Evolutionary conservation across 1,140 invertebrate species (phyloP).

Genomic region (Glossosoma conforme): DNA sequence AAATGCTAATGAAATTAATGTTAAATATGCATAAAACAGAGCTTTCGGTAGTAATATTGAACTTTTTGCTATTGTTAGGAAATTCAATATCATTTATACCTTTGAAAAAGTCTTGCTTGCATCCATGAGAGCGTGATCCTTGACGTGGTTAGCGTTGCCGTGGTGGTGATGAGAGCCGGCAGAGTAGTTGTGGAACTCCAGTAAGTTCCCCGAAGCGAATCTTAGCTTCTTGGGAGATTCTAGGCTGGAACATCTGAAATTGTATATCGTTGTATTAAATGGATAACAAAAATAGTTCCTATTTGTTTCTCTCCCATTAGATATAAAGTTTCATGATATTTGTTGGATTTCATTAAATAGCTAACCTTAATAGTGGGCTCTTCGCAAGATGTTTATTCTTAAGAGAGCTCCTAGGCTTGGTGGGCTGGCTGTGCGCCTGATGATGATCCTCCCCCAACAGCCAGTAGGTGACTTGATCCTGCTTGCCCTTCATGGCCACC

Average conservation of each 20-base stretch:
- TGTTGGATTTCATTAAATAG: not conserved
- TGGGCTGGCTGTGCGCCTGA: slow-evolving; percentile 60
- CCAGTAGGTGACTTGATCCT: slow-evolving; percentile 83
- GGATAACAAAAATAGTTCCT: too few species aligned
- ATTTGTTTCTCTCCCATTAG: too few species aligned
- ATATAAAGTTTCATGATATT: too few species aligned
- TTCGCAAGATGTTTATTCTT: slow-evolving; percentile 51
- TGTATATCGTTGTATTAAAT: too few species aligned
- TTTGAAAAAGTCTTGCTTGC: too few species aligned
- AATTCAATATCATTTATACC: too few species aligned
- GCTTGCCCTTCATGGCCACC: slow-evolving; percentile 83
- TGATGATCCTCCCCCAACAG: slow-evolving; percentile 71
- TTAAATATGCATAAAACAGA: too few species aligned
- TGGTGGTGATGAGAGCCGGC: slow-evolving; percentile 48
- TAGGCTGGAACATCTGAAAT: slow-evolving; percentile 64
- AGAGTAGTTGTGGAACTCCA: slow-evolving; percentile 58
- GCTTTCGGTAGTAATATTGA: too few species aligned
- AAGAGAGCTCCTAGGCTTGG: slow-evolving; percentile 59
- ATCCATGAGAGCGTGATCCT: slow-evolving; percentile 20
- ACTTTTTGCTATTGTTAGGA: too few species aligned
- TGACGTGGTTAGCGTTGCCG: slow-evolving; percentile 34
- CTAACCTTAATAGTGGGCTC: slow-evolving; percentile 40
- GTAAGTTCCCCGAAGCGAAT: slow-evolving; percentile 65
- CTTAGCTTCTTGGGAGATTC: slow-evolving; percentile 75
- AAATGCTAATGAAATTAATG: too few species aligned